These are phyloP conservation scores for Chrysocyon brachyurus DNA, from an alignment of 2,797 vertebrate species.

Conservation along the genomic window DNA sequence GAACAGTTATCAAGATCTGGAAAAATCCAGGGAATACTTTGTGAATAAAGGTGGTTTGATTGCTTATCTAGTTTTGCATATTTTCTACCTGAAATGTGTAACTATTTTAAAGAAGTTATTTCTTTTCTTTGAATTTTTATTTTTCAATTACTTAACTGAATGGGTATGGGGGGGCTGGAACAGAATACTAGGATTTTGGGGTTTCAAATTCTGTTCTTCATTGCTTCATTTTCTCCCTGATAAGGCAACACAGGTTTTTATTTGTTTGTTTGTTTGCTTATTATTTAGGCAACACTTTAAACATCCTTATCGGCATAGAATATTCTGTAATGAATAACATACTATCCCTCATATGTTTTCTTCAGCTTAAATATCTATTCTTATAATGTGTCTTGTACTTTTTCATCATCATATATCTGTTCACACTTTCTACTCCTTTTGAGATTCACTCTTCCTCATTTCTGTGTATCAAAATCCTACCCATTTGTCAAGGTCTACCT, in stretches of 20 bases:
- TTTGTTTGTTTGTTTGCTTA: neutral
- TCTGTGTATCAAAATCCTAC: neutral
- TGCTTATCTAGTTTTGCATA: neutral
- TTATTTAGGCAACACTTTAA: neutral
- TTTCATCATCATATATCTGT: neutral
- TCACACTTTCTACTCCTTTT: neutral
- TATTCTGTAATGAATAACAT: neutral
- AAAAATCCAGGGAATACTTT: neutral
- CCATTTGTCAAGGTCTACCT: neutral
- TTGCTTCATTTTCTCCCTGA: neutral
- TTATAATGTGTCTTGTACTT: neutral
- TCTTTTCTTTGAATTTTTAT: neutral
- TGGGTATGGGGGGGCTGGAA: neutral
- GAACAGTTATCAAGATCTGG: neutral
- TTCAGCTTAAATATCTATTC: conserved; percentile 18
- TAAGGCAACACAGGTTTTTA: neutral
- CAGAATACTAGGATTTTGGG: neutral
- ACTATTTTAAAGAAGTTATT: neutral
- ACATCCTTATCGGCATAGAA: neutral
- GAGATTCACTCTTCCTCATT: neutral
- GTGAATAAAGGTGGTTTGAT: neutral
- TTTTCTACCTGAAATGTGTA: conserved; percentile 49
- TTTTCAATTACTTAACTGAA: neutral
- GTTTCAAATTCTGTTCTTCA: neutral
- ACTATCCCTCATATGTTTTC: neutral